These are phyloP conservation scores for Drosophila athabasca DNA, from an alignment of 1,140 invertebrate species.

Conservation along the genomic window DNA sequence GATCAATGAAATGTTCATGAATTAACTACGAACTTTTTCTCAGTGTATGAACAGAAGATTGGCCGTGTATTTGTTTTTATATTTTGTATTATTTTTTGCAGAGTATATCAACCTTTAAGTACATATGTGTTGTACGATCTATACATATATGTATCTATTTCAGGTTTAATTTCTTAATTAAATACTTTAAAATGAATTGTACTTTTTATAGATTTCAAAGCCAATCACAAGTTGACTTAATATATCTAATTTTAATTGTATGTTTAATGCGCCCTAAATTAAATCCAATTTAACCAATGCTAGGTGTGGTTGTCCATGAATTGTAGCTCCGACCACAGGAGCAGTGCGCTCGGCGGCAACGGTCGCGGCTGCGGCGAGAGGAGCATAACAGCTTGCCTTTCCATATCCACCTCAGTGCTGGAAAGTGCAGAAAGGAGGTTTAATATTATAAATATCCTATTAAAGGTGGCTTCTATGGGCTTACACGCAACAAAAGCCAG, in stretches of 20 bases:
- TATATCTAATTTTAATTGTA: background rate
- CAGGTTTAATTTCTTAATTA: too few relatives aligned
- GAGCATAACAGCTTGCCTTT: slow-evolving; percentile 93
- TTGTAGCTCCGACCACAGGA: slow-evolving; percentile 92
- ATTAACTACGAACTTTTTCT: too few relatives aligned
- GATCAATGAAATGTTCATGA: too few relatives aligned
- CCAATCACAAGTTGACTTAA: too few relatives aligned
- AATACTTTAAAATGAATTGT: too few relatives aligned
- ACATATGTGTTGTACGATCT: too few relatives aligned
- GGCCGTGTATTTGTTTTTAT: too few relatives aligned
- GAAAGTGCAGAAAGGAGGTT: slow-evolving; percentile 30
- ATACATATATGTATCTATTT: too few relatives aligned
- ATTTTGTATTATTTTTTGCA: too few relatives aligned
- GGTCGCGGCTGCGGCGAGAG: slow-evolving; percentile 96
- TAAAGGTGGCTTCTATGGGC: slow-evolving; percentile 82
- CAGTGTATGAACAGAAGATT: too few relatives aligned
- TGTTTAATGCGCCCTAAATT: background rate
- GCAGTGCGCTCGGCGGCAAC: slow-evolving; percentile 92
- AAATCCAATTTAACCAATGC: slow-evolving; percentile 1
- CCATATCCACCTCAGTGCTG: slow-evolving; percentile 95
- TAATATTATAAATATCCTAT: slow-evolving; percentile 15
- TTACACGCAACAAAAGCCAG: slow-evolving; percentile 97
- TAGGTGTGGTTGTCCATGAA: slow-evolving; percentile 92
- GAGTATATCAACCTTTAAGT: too few relatives aligned
- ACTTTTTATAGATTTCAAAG: too few relatives aligned